Evolutionary conservation across 92 coral and sea anemone species (phyloP), one percentile per base, ranked within the genome.

Genomic region (Paragorgia papillata): DNA sequence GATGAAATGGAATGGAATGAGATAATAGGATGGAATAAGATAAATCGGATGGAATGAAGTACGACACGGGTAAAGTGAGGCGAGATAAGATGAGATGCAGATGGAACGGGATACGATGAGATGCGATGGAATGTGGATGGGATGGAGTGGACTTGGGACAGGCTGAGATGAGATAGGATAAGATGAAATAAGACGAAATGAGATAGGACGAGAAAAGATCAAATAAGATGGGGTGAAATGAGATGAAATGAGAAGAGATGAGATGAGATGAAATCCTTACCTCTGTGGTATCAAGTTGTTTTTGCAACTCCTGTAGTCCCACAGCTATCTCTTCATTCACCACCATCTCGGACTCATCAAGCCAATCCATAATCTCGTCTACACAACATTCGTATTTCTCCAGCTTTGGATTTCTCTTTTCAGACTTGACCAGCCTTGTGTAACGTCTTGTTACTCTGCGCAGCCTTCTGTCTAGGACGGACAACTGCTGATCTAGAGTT

Each of bases 291-390:
- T 85, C 80, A 19, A 88, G 85, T 51, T 91, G 87, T 14, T 89
- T 89, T 32, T 81, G 83, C 9, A 95, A 89, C 14, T 92, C 88
- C 34, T 80, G 89, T 66, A 83, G 82, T 26, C 90, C 89, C 39
- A 87, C 85, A 29, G 88, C 92, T 15, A 89, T 90, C 57, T 82
- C 78, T 18, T 80, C 76, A 8, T 88, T 84, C 81, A 91, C 79
- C n/a, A 86, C 80, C 46, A 83, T 76, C 66, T 95, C 99, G 1
- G 95, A 85, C 67, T 95, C 90, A 50, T 91, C 90, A 62, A 95
- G 86, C 99, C 99, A 95, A 57, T 95, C 95, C 99, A 95, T 95
- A 4, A 95, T 89, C 1, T 85, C 96, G 74, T 95, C 99, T 8
- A 95, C 99, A 26, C 92, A 88, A 41, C 85, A 92, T 75, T 95